phyloP scores from a whole-genome alignment of 2,797 vertebrate species.

The Anguilla megastoma region DNA sequence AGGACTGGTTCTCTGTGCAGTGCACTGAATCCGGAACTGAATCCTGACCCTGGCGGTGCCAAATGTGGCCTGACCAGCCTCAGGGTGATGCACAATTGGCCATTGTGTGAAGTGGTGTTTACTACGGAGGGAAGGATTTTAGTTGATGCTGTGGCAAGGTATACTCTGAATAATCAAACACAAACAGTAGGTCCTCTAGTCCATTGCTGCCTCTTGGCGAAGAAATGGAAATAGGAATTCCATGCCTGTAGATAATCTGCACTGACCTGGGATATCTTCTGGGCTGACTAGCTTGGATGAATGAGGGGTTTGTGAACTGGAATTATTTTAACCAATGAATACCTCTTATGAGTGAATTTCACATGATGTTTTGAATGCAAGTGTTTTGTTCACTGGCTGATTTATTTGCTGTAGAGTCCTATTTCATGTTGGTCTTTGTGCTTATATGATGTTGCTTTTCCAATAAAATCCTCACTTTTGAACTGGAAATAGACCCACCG shows the following conservation, averaged over 20 bases:
- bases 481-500: background rate
- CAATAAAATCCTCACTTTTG: background rate
- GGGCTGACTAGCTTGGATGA: background rate
- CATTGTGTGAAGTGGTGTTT: background rate
- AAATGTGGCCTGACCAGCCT: background rate
- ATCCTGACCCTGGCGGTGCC: background rate
- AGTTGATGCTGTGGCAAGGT: background rate
- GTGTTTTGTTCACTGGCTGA: background rate
- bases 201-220: background rate
- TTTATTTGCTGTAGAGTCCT: background rate
- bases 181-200: background rate
- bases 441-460: background rate
- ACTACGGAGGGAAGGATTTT: background rate
- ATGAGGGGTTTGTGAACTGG: conserved; percentile 16
- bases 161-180: background rate
- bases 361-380: background rate
- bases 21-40: background rate
- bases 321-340: background rate
- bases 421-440: background rate
- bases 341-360: conserved; percentile 11
- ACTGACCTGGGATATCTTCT: background rate
- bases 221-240: background rate
- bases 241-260: background rate
- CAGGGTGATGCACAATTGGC: background rate
- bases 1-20: background rate